Percentiles rank a stretch among this genome's conserved stretches.
These are phyloP conservation scores for Chrysopilus asiliformis DNA, from an alignment of 2,888 invertebrate species.

Conservation along the genomic window DNA sequence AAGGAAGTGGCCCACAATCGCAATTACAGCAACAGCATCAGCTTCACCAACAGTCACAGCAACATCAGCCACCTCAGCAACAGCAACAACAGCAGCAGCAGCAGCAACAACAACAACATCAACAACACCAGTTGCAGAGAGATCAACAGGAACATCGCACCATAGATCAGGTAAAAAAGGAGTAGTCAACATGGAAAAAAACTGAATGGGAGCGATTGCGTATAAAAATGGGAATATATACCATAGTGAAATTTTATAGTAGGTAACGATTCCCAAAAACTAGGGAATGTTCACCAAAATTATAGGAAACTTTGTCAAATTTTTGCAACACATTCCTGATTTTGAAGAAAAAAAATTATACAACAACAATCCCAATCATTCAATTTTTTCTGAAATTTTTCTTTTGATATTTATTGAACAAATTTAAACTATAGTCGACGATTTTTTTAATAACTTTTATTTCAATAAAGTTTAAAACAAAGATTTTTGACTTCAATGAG, in stretches of 20 bases:
- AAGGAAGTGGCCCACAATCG: conserved; percentile 26
- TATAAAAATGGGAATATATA: too few species aligned
- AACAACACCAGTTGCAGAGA: conserved; percentile 24
- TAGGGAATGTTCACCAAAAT: too few species aligned
- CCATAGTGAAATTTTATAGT: too few species aligned
- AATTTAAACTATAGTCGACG: neutral
- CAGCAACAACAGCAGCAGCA: conserved; percentile 20
- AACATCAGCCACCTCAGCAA: conserved; percentile 16
- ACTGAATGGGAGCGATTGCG: too few species aligned
- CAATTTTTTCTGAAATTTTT: neutral
- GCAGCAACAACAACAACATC: conserved; percentile 19
- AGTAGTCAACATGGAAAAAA: too few species aligned
- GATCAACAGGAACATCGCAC: conserved; percentile 32
- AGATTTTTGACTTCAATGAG: too few species aligned
- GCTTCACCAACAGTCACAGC: conserved; percentile 22
- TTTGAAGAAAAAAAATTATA: neutral
- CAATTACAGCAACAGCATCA: conserved; percentile 22
- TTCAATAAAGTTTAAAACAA: too few species aligned
- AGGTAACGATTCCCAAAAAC: too few species aligned
- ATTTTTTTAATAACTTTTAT: neutral
- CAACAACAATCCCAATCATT: neutral
- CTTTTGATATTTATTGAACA: neutral
- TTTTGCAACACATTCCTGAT: too few species aligned
- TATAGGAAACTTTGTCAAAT: too few species aligned
- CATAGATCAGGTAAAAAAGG: conserved; percentile 26